Conservation (phyloP, 2,113 vertebrate species). For the Tetrao urogallus region DNA sequence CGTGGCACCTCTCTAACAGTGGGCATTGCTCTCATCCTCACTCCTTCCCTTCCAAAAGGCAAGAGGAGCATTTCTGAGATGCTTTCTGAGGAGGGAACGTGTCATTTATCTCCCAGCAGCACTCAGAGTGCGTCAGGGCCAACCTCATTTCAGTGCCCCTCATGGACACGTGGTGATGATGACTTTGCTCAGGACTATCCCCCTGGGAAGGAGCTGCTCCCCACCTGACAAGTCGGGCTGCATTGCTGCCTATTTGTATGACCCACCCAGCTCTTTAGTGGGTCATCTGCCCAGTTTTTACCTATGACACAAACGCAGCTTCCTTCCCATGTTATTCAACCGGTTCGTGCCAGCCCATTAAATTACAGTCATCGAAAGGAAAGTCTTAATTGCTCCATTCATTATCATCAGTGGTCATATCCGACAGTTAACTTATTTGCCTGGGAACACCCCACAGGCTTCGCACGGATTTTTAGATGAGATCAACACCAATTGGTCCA, state of each 20-base stretch:
- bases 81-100: background rate
- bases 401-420: slow-evolving; percentile 40
- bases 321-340: slow-evolving; percentile 4
- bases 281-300: slow-evolving; percentile 21
- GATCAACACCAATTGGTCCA: background rate
- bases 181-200: background rate
- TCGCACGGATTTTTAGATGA: background rate
- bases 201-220: background rate
- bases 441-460: slow-evolving; percentile 27
- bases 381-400: slow-evolving; percentile 63
- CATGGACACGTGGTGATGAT: background rate
- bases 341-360: background rate
- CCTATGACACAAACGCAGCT: slow-evolving; percentile 20
- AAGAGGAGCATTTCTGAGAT: background rate
- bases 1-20: background rate
- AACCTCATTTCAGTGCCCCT: background rate
- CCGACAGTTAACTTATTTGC: slow-evolving; percentile 2
- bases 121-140: background rate
- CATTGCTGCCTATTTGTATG: slow-evolving; percentile 63
- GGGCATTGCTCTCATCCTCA: background rate
- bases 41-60: background rate
- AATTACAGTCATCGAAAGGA: slow-evolving; percentile 53
- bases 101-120: background rate
- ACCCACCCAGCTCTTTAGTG: slow-evolving; percentile 45
- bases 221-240: background rate